These are phyloP conservation scores for Sphecodes monilicornis DNA, from an alignment of 2,888 invertebrate genomes.

Conservation along the genomic window DNA sequence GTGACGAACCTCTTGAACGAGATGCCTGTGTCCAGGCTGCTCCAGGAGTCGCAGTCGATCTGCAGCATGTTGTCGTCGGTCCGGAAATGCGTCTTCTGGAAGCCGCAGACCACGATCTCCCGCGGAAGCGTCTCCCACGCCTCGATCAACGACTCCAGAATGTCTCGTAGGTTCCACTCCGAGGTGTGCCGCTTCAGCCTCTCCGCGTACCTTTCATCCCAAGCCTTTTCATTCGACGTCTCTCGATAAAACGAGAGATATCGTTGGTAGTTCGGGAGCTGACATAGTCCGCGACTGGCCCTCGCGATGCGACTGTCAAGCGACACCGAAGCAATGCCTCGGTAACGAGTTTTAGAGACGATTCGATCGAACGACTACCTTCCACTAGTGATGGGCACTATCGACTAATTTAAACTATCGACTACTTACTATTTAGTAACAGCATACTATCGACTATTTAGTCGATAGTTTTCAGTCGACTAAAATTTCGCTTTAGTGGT, in stretches of 20 bases:
- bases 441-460: too few relatives aligned
- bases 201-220: conserved; percentile 53
- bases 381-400: too few relatives aligned
- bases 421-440: too few relatives aligned
- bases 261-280: not conserved
- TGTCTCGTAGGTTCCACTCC: conserved; percentile 69
- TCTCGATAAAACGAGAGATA: not conserved
- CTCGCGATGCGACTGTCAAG: too few relatives aligned
- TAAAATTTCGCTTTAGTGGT: too few relatives aligned
- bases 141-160: conserved; percentile 65
- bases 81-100: conserved; percentile 77
- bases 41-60: conserved; percentile 72
- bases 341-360: too few relatives aligned
- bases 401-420: too few relatives aligned
- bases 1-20: conserved; percentile 76
- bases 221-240: not conserved
- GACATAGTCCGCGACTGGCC: not conserved
- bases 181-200: conserved; percentile 8
- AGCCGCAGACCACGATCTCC: conserved; percentile 74
- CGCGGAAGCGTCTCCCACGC: conserved; percentile 74
- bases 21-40: conserved; percentile 61
- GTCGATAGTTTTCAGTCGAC: too few relatives aligned
- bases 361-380: too few relatives aligned
- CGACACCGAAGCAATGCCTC: too few relatives aligned
- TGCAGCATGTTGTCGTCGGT: conserved; percentile 71